A percentile compares a stretch with the other conserved stretches of the same genome.
phyloP scores from a whole-genome alignment of 2,113 vertebrate genomes.

The Prunella fulvescens region DNA sequence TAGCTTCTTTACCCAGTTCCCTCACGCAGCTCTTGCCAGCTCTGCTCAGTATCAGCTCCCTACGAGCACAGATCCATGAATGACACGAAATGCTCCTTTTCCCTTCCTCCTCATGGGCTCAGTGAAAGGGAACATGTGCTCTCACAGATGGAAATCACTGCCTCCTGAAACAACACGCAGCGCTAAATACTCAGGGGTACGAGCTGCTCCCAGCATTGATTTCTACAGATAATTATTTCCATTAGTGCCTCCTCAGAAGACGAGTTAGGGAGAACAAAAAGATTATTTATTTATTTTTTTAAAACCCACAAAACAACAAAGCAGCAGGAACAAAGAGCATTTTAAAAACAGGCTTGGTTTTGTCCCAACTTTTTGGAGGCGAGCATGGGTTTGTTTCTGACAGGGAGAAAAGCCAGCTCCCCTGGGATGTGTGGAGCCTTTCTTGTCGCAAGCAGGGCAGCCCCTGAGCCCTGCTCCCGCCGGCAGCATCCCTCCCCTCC shows the following conservation, averaged over 20 bases:
- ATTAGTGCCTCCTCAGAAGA: neutral
- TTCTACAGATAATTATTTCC: neutral
- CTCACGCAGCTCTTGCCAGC: neutral
- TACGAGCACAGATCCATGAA: neutral
- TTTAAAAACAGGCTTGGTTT: neutral
- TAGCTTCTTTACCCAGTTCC: neutral
- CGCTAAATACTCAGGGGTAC: neutral
- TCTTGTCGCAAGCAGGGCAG: rapidly evolving
- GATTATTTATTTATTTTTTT: too few relatives aligned
- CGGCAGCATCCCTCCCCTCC: neutral
- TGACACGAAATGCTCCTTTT: neutral
- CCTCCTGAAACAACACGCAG: neutral
- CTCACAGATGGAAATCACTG: neutral
- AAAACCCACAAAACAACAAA: neutral
- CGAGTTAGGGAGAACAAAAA: neutral
- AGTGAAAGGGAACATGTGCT: neutral
- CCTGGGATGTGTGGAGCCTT: neutral
- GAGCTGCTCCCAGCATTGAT: neutral
- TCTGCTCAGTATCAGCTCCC: neutral
- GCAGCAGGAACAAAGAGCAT: neutral
- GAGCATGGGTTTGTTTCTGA: rapidly evolving
- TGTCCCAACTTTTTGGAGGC: neutral
- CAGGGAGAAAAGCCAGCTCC: neutral
- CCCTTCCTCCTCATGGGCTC: neutral
- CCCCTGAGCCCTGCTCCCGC: rapidly evolving